phyloP scores from a whole-genome alignment of 2,888 invertebrate genomes.

The Proisotoma minuta region DNA sequence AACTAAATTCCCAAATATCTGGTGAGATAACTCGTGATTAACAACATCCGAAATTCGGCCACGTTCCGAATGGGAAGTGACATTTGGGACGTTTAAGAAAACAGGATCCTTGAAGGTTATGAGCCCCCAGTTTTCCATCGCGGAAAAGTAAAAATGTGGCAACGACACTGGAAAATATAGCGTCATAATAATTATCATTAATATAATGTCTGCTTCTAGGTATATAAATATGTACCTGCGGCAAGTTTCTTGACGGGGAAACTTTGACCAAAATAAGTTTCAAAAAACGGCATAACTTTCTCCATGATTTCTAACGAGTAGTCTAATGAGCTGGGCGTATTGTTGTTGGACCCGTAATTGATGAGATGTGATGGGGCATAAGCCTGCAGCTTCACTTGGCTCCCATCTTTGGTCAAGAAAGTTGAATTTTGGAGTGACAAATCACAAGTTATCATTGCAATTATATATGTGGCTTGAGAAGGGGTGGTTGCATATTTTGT shows the following conservation, averaged over 20 bases:
- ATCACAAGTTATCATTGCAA: slow-evolving; percentile 37
- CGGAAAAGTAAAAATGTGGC: slow-evolving; percentile 38
- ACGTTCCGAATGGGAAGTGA: slow-evolving; percentile 29
- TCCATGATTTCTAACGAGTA: slow-evolving; percentile 3
- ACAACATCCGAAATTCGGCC: slow-evolving; percentile 19
- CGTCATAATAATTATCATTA: too few relatives aligned
- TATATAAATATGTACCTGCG: too few relatives aligned
- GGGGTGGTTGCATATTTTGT: slow-evolving; percentile 22
- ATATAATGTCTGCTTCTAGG: too few relatives aligned
- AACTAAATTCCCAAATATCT: slow-evolving; percentile 33
- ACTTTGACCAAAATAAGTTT: slow-evolving; percentile 1
- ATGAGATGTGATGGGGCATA: slow-evolving; percentile 19
- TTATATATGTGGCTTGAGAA: slow-evolving; percentile 29
- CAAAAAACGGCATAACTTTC: slow-evolving; percentile 10
- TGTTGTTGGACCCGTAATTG: not conserved
- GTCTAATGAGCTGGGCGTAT: not conserved
- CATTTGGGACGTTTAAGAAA: slow-evolving; percentile 31
- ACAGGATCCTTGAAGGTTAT: slow-evolving; percentile 39
- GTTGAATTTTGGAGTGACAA: slow-evolving; percentile 4
- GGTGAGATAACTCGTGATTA: slow-evolving; percentile 27
- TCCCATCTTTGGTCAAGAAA: not conserved
- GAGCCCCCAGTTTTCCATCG: slow-evolving; percentile 42
- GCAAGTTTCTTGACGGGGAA: slow-evolving; percentile 32
- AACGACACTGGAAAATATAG: slow-evolving; percentile 31
- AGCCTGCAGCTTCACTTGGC: not conserved